Percentiles rank a stretch among this genome's conserved stretches.
These are phyloP conservation scores for Panthera uncia DNA, from an alignment of 2,113 vertebrate species.

Conservation along the genomic window DNA sequence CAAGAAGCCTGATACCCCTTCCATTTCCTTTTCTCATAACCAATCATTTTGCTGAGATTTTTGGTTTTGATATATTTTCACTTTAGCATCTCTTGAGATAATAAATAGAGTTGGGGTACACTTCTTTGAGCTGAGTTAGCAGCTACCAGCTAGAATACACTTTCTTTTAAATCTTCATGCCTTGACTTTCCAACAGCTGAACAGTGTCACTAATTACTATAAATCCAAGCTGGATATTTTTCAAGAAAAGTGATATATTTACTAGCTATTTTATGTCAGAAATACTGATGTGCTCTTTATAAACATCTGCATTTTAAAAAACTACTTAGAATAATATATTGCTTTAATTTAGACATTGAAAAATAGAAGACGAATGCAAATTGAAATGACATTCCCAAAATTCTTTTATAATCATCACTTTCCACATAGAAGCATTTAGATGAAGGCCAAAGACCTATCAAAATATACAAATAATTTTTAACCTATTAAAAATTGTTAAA, in stretches of 20 bases:
- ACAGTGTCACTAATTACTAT: neutral
- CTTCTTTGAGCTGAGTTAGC: slow-evolving; percentile 28
- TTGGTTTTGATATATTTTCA: neutral
- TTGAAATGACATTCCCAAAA: slow-evolving; percentile 6
- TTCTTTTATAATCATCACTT: neutral
- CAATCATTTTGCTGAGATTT: neutral
- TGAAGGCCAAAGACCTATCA: neutral
- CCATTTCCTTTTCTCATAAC: neutral
- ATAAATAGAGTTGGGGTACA: neutral
- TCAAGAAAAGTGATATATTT: neutral
- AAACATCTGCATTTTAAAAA: neutral
- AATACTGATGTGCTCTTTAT: neutral
- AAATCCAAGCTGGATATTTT: neutral
- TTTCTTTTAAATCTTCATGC: neutral
- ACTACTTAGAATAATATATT: neutral
- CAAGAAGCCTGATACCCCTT: neutral
- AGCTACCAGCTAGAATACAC: neutral
- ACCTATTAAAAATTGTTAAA: neutral
- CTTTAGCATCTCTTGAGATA: neutral
- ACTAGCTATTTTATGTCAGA: neutral
- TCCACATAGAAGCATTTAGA: neutral
- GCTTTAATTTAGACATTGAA: slow-evolving; percentile 29
- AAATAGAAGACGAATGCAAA: neutral
- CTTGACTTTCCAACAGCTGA: neutral
- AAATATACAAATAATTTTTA: neutral